A percentile compares a stretch with the other conserved stretches of the same genome.
Evolutionary conservation across 2,888 invertebrate species (phyloP).

Genomic region (Oxytorus armatus): DNA sequence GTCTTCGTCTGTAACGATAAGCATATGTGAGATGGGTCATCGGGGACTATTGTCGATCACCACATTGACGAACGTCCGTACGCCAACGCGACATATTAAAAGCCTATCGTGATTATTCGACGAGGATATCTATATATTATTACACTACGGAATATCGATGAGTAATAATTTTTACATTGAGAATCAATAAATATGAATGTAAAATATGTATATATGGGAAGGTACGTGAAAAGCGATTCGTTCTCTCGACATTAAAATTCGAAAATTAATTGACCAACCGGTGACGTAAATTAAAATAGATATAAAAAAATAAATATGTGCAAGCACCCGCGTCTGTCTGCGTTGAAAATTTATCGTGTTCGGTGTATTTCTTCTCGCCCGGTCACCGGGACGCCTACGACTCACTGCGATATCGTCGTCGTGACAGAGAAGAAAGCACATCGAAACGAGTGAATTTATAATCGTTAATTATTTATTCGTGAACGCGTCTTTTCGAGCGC

Average conservation of each 20-base stretch:
- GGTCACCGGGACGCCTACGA: slow-evolving; percentile 68
- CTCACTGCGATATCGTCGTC: slow-evolving; percentile 65
- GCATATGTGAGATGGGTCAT: slow-evolving; percentile 16
- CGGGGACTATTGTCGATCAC: slow-evolving; percentile 37
- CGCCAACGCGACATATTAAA: slow-evolving; percentile 38
- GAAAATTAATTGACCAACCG: slow-evolving; percentile 54
- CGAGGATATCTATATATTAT: no score
- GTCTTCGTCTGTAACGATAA: no score
- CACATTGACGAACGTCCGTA: slow-evolving; percentile 38
- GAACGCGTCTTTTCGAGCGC: slow-evolving; percentile 41
- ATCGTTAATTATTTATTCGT: slow-evolving; percentile 68
- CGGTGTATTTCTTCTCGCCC: slow-evolving; percentile 65
- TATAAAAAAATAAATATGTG: slow-evolving; percentile 51
- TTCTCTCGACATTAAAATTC: slow-evolving; percentile 41
- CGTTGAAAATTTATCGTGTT: slow-evolving; percentile 69
- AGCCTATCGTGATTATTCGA: slow-evolving; percentile 39
- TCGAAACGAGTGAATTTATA: slow-evolving; percentile 62
- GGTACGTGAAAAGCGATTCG: slow-evolving; percentile 43
- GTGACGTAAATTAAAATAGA: slow-evolving; percentile 47
- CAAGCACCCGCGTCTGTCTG: slow-evolving; percentile 62
- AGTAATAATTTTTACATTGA: slow-evolving; percentile 50
- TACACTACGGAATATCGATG: no score
- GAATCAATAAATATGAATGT: slow-evolving; percentile 49
- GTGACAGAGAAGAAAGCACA: slow-evolving; percentile 69
- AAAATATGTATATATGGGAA: slow-evolving; percentile 1